Evolutionary conservation across 2,113 vertebrate genomes (phyloP), one percentile per base, ranked within the genome.

Genomic region (Tricholaema leucomelas): DNA sequence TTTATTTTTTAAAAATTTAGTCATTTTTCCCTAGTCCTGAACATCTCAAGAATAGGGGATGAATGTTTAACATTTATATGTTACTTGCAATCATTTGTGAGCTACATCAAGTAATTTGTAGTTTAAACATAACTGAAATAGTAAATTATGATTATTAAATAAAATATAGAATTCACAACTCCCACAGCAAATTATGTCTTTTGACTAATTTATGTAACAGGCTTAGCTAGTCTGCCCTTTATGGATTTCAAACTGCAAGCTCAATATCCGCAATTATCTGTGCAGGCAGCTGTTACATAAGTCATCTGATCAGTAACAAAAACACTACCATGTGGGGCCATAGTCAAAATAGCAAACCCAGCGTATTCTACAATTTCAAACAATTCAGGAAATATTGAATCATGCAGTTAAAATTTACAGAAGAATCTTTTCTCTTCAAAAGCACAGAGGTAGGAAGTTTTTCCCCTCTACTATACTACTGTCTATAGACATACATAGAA

Each of bases 221-320:
- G 15, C 56, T 90, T 72, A 88, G 67, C 79, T 67, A 52, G 35
- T 65, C 50, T 91, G 85, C 48, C 90, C 85, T 94, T 93, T 82
- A 87, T 85, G 91, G 86, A 92, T 92, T 95, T 96, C 85, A 91
- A 91, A 85, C 87, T 88, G 82, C 76, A 87, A 94, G 87, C 85
- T 94, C 94, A 92, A 92, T 96, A 96, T 94, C 85, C 85, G 64
- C 85, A 95, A 90, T 94, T 87, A 95, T 94, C 58, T 85, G 56
- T 74, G 76, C 64, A 82, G 85, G 78, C 72, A 91, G 79, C 28
- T 80, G 90, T 91, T 94, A 92, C n/a, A 6, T 94, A 95, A 96
- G 72, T 67, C 67, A 92, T 89, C 60, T 77, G 64, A 85, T 80
- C 64, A 60, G 90, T 35, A 74, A 70, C 38, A 87, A 77, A 78